Conservation (phyloP, 2,888 invertebrate genomes). For the Napeogenes sylphis region DNA sequence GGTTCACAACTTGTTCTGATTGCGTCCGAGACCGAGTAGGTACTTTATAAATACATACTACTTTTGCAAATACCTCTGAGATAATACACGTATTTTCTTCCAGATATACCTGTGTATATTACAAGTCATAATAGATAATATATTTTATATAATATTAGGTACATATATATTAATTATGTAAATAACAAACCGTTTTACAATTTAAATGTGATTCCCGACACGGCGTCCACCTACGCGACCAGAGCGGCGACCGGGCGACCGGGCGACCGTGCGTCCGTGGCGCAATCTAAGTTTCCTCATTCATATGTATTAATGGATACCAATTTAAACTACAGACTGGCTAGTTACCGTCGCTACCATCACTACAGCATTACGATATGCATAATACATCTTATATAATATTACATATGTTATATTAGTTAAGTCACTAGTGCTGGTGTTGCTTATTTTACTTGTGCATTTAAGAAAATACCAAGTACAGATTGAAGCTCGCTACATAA, state of each 20-base stretch:
- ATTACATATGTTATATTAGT: neutral
- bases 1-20: slow-evolving; percentile 18
- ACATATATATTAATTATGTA: neutral
- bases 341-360: slow-evolving; percentile 4
- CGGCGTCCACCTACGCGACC: slow-evolving; percentile 9
- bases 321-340: slow-evolving; percentile 25
- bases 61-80: no score
- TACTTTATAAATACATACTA: no score
- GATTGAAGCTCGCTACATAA: no score
- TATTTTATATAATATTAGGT: no score
- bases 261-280: slow-evolving; percentile 5
- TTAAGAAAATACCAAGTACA: no score
- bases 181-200: neutral
- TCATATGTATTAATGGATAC: slow-evolving; percentile 46
- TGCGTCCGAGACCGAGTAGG: slow-evolving; percentile 11
- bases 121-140: no score
- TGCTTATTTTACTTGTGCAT: no score
- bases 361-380: slow-evolving; percentile 10
- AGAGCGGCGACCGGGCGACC: neutral
- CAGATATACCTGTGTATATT: no score
- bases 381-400: slow-evolving; percentile 11
- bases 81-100: neutral
- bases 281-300: slow-evolving; percentile 52
- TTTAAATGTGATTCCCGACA: slow-evolving; percentile 3
- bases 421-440: no score